Conservation (phyloP, 2,797 vertebrate genomes). For the Helicolenus hilgendorfi region DNA sequence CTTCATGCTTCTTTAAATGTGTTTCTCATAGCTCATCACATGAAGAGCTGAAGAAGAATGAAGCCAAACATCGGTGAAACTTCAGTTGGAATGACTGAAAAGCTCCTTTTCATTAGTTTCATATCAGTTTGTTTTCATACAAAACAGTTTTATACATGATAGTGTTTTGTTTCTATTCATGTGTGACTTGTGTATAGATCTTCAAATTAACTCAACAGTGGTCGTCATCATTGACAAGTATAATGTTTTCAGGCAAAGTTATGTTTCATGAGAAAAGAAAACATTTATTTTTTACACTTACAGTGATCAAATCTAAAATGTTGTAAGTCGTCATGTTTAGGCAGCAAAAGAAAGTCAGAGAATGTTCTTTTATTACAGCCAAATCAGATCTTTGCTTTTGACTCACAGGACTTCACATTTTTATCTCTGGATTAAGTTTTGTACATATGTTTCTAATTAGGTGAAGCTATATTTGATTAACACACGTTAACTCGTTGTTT, state of each 20-base stretch:
- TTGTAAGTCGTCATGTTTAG: background rate
- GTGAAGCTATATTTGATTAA: constrained; percentile 41
- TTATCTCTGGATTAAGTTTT: constrained; percentile 25
- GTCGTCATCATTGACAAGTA: background rate
- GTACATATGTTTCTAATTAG: constrained; percentile 48
- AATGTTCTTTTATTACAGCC: background rate
- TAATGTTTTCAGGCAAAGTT: background rate
- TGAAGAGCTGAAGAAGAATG: constrained; percentile 48
- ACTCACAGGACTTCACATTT: background rate
- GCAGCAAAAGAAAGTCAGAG: background rate
- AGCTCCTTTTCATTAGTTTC: background rate
- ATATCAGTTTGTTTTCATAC: constrained; percentile 21
- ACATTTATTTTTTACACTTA: background rate
- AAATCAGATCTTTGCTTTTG: background rate
- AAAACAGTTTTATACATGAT: constrained; percentile 35
- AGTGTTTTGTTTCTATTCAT: background rate
- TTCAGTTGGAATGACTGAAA: background rate
- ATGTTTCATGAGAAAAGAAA: background rate
- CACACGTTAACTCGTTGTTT: background rate
- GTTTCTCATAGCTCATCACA: constrained; percentile 79
- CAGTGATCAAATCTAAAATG: background rate
- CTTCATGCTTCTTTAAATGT: background rate
- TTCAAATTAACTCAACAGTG: background rate
- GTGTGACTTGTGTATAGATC: constrained; percentile 6
- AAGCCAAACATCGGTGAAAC: background rate